Base-by-base conservation (phyloP, 2,113 vertebrate species). In the Myrmophylax atrothorax region DNA sequence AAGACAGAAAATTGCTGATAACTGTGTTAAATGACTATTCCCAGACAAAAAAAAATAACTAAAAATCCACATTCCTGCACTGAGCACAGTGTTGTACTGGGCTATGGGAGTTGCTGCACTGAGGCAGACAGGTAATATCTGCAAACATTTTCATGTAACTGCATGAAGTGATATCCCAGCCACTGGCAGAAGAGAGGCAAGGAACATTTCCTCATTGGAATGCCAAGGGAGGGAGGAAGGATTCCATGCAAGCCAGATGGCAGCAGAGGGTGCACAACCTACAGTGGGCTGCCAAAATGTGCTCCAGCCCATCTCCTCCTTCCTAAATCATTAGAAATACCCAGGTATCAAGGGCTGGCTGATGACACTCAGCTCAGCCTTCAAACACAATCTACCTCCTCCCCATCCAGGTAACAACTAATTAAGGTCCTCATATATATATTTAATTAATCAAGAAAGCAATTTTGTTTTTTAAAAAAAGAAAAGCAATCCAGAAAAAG, bases 231-330 rank as follows among this genome's bases (percentile, higher is more conserved):
- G 69, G 68, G 35, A 69, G 55, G 82, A 85, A 94, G 60, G 87
- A 68, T 79, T 64, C 6, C 1, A 12, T 0, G 0, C 44, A 91
- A 93, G 90, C 93, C 89, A 95, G 86, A 79, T 94, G 92, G 92
- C 96, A 95, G 93, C 91, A 86, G 92, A 96, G 91, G 18, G 73
- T 95, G 46, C 63, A 80, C 94, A 93, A 66, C 76, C 52, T 59
- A 24, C 44, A 55, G 44, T 3, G 8, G 50, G 58, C 78, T 79
- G 81, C 91, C 60, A 50, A 35, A 64, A 52, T 1, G 1, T 5
- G 7, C 5, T 60, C 35, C 73, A 58, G 68, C 25, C 66, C 3
- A 10, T 6, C 31, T 86, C 75, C 37, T 89, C 25, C 52, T 72
- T 37, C 47, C 18, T 42, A 19, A 20, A 63, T 9, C 38, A 63